Evolutionary conservation across 2,888 invertebrate species (phyloP), one percentile per base, ranked within the genome.

Genomic region (Clusia tigrina): DNA sequence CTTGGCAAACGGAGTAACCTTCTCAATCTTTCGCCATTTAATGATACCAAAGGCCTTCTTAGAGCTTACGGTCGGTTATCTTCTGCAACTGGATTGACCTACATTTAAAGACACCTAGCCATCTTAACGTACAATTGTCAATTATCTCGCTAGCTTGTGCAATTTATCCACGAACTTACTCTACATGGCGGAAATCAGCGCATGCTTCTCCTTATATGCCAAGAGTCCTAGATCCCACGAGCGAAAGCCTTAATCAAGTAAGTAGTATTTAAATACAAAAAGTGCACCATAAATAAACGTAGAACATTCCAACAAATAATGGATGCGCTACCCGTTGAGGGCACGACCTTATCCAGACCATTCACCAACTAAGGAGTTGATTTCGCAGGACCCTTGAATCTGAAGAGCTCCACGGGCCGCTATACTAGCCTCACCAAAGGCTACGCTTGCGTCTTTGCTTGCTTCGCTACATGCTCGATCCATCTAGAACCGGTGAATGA

Each of bases 401-500:
- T 65, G 1, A 69, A 65, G 48, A 66, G 52, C 12, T 69, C 58
- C 48, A 52, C 58, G 1, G 67, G 62, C 2, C 32, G 65, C 32
- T 53, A 48, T 0, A 67, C 65, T 42, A 58, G 60, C 1, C 59
- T 65, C 5, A 65, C 65, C 1, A 65, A 67, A 48, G 64, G 66
- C 1, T 69, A 69, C 37, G 66, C 65, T 1, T 65, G 66, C 24
- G 48, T 69, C 1, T 67, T 69, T 32, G 58, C 67, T 2, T 69
- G 67, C 23, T 69, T 69, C 18, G 17, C 58, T 9, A 65, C 65
- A 1, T 65, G 64, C 20, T 67, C 66, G 2, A 64, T 67, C 2
- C 62, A 69, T 25, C 20, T 68, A 1, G 65, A 68, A 55, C 58
- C 55, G 10, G 57, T 58, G 1, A 58, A 37, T 1, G 62, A 64